Conservation (phyloP, 2,888 invertebrate species). For the Lamellibrachia satsuma region DNA sequence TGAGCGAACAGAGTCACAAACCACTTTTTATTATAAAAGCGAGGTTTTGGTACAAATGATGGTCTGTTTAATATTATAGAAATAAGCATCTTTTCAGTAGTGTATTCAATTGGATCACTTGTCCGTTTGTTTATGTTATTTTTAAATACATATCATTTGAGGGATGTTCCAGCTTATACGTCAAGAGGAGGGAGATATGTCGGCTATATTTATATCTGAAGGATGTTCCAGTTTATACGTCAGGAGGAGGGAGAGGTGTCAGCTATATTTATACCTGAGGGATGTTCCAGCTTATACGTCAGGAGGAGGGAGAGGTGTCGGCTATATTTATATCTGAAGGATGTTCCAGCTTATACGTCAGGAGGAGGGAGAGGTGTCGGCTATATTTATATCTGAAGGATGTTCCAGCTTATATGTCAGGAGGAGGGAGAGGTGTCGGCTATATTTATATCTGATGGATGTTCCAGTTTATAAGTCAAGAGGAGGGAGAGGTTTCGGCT, state of each 20-base stretch:
- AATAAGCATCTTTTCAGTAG: constrained; percentile 13
- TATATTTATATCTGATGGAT: too few species aligned
- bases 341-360: too few species aligned
- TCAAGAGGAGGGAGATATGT: not conserved
- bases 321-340: not conserved
- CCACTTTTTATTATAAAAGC: not conserved
- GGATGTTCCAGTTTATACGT: not conserved
- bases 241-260: not conserved
- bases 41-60: not conserved
- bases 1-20: too few species aligned
- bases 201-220: not conserved
- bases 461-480: not conserved
- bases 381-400: too few species aligned
- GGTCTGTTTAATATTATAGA: constrained; percentile 26
- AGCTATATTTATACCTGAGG: not conserved
- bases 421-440: too few species aligned
- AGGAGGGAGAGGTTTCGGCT: not conserved
- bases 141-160: too few species aligned
- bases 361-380: too few species aligned
- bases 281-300: not conserved
- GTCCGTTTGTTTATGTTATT: too few species aligned
- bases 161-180: not conserved
- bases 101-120: too few species aligned
- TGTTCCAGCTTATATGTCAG: too few species aligned
- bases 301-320: not conserved